A percentile compares a stretch with the other conserved stretches of the same genome.
Evolutionary conservation across 2,113 vertebrate species (phyloP).

Genomic region (Mormoops blainvillei): DNA sequence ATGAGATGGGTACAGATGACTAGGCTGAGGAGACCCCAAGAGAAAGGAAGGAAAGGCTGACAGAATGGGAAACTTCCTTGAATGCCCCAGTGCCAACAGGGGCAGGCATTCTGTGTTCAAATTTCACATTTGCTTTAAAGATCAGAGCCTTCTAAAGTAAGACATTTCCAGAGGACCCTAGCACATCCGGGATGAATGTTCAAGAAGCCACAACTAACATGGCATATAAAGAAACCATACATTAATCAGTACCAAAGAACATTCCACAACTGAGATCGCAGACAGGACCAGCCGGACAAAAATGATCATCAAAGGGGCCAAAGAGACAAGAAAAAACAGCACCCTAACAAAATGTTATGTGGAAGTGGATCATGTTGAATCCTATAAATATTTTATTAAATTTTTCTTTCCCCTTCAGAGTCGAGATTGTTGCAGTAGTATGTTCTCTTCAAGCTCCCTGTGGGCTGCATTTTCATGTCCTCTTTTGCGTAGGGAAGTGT

Average conservation of each 20-base stretch:
- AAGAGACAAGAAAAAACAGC: conserved; percentile 83
- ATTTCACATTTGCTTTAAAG: not conserved
- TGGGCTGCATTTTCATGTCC: conserved; percentile 84
- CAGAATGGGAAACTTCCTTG: conserved; percentile 84
- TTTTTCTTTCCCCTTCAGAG: conserved; percentile 77
- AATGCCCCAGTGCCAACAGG: conserved; percentile 51
- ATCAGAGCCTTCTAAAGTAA: not conserved
- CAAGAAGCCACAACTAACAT: not conserved
- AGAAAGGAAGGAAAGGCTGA: conserved; percentile 90
- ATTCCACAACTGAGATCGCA: conserved; percentile 87
- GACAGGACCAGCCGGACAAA: conserved; percentile 87
- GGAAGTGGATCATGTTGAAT: conserved; percentile 88
- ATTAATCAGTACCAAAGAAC: conserved; percentile 80
- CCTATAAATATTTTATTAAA: conserved; percentile 85
- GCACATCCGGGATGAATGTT: not conserved
- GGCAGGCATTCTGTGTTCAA: not conserved
- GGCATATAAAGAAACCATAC: not conserved
- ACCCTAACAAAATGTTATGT: conserved; percentile 79
- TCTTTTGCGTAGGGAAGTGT: conserved; percentile 87
- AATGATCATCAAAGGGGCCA: conserved; percentile 85
- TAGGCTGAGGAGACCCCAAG: conserved; percentile 89
- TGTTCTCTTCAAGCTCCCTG: conserved; percentile 81
- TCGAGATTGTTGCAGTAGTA: conserved; percentile 86
- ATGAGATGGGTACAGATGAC: conserved; percentile 89
- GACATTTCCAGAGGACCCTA: not conserved